Evolutionary conservation across 2,888 invertebrate species (phyloP).

Genomic region (Halocaridina rubra): DNA sequence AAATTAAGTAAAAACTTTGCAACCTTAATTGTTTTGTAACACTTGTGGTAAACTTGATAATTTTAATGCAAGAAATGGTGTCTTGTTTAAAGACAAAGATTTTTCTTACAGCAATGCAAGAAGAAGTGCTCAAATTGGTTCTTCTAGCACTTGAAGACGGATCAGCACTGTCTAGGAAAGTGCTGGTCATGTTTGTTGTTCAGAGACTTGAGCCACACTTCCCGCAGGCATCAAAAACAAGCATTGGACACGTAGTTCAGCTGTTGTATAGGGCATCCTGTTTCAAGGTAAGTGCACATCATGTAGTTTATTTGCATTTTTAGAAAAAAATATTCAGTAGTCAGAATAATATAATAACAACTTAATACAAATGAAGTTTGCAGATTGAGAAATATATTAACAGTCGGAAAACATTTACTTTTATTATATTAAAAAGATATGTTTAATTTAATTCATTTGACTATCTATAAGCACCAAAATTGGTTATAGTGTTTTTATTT

Average conservation of each 20-base stretch:
- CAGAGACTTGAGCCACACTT: conserved; percentile 95
- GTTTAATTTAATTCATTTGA: too few relatives aligned
- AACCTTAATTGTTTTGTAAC: too few relatives aligned
- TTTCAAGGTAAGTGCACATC: conserved; percentile 90
- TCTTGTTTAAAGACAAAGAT: too few relatives aligned
- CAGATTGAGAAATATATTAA: background rate
- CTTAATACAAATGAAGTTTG: background rate
- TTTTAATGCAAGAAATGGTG: too few relatives aligned
- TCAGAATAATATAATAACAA: too few relatives aligned
- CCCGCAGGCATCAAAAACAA: conserved; percentile 97
- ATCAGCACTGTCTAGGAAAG: conserved; percentile 91
- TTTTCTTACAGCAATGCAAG: conserved; percentile 91
- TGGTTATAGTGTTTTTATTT: too few relatives aligned
- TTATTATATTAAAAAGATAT: background rate
- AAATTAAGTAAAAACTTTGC: too few relatives aligned
- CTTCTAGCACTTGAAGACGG: conserved; percentile 94
- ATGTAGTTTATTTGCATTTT: too few relatives aligned
- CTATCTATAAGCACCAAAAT: too few relatives aligned
- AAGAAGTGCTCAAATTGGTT: conserved; percentile 95
- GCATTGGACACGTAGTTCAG: conserved; percentile 98
- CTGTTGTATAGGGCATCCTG: conserved; percentile 96
- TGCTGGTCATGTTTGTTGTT: conserved; percentile 98
- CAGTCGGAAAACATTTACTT: background rate
- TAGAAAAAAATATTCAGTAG: too few relatives aligned
- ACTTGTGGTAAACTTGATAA: too few relatives aligned